Evolutionary conservation across 2,113 vertebrate species (phyloP).

Genomic region (Cheirogaleus medius): DNA sequence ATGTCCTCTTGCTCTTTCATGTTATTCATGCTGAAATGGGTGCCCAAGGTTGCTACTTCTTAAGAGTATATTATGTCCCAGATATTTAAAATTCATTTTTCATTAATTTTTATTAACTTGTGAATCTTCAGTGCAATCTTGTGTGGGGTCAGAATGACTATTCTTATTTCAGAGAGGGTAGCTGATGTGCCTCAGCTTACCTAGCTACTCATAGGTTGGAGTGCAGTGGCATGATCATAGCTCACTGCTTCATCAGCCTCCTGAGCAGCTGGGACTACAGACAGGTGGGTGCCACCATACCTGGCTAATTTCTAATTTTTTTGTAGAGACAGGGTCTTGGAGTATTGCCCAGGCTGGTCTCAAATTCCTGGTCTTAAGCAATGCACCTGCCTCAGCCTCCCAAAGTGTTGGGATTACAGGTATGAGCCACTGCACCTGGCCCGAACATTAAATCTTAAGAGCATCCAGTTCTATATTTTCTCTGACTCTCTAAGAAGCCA

Average conservation of each 20-base stretch:
- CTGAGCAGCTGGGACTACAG: too few relatives aligned
- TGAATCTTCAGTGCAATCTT: neutral
- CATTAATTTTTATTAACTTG: conserved; percentile 11
- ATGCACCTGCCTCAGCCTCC: too few relatives aligned
- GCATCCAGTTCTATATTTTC: neutral
- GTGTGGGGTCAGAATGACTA: neutral
- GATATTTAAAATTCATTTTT: neutral
- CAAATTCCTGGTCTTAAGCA: too few relatives aligned
- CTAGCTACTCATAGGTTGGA: neutral
- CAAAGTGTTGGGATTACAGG: too few relatives aligned
- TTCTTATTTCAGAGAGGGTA: conserved; percentile 10
- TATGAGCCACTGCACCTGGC: too few relatives aligned
- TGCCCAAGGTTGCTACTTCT: neutral
- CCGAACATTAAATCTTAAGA: neutral
- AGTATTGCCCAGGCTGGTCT: too few relatives aligned
- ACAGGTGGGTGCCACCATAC: too few relatives aligned
- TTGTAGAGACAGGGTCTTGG: too few relatives aligned
- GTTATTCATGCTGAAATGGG: neutral
- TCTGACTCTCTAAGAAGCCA: conserved; percentile 49
- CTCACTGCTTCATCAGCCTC: neutral
- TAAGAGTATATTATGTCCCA: neutral
- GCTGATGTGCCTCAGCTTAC: neutral
- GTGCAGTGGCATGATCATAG: too few relatives aligned
- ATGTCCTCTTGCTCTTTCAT: neutral
- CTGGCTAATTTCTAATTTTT: too few relatives aligned